Percentiles rank a stretch among this genome's conserved stretches.
These are phyloP conservation scores for Sylvietta virens DNA, from an alignment of 2,113 vertebrate species.

Conservation along the genomic window DNA sequence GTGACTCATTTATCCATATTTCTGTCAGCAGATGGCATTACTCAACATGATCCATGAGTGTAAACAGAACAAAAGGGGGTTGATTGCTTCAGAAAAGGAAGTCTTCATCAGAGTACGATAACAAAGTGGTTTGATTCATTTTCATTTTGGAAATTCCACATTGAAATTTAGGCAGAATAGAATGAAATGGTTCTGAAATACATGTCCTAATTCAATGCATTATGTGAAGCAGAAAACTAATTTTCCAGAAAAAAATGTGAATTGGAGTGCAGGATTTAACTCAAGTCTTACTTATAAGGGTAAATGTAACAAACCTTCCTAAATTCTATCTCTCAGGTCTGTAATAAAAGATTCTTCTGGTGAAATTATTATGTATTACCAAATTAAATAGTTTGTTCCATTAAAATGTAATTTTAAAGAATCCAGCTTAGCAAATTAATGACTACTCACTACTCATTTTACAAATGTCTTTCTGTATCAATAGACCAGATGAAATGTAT, in stretches of 20 bases:
- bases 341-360: neutral
- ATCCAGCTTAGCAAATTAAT: neutral
- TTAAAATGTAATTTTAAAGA: neutral
- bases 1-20: neutral
- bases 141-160: neutral
- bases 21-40: slow-evolving; percentile 27
- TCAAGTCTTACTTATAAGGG: neutral
- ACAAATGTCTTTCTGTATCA: neutral
- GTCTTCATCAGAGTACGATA: neutral
- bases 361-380: neutral
- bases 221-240: neutral
- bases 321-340: neutral
- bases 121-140: neutral
- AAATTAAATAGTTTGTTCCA: neutral
- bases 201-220: neutral
- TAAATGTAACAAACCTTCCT: neutral
- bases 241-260: neutral
- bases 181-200: neutral
- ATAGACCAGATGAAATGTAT: neutral
- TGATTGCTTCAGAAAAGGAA: neutral
- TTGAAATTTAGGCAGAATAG: neutral
- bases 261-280: neutral
- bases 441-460: neutral
- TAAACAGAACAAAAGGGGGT: neutral
- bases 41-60: neutral